These are phyloP conservation scores for Heterochromis multidens DNA, from an alignment of 2,113 vertebrate species.

Conservation along the genomic window DNA sequence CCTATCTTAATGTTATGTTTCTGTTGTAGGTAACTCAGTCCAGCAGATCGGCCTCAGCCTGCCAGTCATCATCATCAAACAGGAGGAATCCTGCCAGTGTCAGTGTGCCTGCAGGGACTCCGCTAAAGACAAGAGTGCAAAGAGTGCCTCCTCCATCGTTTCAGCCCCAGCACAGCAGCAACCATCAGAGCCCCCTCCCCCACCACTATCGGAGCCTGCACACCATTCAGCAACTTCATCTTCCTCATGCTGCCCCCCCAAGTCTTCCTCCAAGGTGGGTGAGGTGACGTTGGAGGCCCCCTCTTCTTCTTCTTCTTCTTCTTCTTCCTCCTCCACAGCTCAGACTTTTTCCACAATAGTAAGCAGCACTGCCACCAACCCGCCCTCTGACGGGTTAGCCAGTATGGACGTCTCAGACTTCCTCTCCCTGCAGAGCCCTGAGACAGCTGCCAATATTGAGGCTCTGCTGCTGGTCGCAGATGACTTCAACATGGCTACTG, in stretches of 20 bases:
- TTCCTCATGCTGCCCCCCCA: constrained; percentile 65
- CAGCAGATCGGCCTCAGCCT: constrained; percentile 98
- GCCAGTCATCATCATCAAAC: constrained; percentile 99
- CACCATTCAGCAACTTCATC: constrained; percentile 47
- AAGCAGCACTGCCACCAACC: constrained; percentile 29
- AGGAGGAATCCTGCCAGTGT: constrained; percentile 98
- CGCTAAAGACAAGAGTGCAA: constrained; percentile 80
- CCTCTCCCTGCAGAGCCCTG: constrained; percentile 88
- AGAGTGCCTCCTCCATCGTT: constrained; percentile 61
- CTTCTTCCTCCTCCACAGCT: constrained; percentile 34
- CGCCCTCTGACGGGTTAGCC: constrained; percentile 79
- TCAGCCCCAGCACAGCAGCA: constrained; percentile 56
- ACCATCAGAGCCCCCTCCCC: constrained; percentile 57
- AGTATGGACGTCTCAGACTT: constrained; percentile 92
- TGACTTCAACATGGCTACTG: constrained; percentile 79
- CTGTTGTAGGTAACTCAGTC: constrained; percentile 83
- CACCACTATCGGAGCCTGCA: constrained; percentile 31
- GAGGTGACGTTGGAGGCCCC: constrained; percentile 10
- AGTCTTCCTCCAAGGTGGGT: constrained; percentile 64
- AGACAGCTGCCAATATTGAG: constrained; percentile 81
- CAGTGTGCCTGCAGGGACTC: constrained; percentile 95
- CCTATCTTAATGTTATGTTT: background rate
- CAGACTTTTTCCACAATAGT: constrained; percentile 55
- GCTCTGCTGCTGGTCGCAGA: constrained; percentile 89
- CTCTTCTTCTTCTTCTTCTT: background rate